Conservation (phyloP, 2,113 vertebrate genomes). For the Perca schrenkii region DNA sequence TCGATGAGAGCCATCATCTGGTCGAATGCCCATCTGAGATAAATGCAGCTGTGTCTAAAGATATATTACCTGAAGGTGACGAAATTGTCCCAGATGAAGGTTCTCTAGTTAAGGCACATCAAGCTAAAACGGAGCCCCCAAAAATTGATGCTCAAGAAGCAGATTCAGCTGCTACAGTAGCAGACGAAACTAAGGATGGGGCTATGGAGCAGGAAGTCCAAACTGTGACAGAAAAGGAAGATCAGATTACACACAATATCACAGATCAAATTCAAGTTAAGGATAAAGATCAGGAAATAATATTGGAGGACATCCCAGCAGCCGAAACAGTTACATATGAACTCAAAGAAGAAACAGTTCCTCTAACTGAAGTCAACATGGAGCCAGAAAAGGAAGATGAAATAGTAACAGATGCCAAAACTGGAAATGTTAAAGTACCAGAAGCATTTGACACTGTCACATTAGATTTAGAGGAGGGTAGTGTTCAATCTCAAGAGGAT, state of each 20-base stretch:
- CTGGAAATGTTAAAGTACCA: background rate
- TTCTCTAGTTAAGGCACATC: background rate
- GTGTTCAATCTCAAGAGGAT: conserved; percentile 19
- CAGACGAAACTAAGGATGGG: conserved; percentile 15
- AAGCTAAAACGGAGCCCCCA: conserved; percentile 25
- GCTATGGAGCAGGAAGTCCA: background rate
- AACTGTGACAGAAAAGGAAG: conserved; percentile 24
- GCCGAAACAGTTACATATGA: background rate
- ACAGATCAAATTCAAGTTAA: conserved; percentile 38
- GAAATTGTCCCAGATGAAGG: background rate
- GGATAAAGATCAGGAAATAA: conserved; percentile 27
- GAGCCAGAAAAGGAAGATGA: conserved; percentile 21
- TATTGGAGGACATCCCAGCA: background rate
- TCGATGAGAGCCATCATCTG: conserved; percentile 5
- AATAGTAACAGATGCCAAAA: background rate
- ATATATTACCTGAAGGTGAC: conserved; percentile 23
- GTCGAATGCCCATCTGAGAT: conserved; percentile 24
- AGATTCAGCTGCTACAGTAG: conserved; percentile 9
- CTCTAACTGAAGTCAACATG: background rate
- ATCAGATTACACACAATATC: conserved; percentile 10
- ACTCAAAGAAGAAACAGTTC: conserved; percentile 1
- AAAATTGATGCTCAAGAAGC: conserved; percentile 20
- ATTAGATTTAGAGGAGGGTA: conserved; percentile 31
- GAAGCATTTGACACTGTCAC: conserved; percentile 13
- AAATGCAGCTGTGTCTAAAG: background rate